Evolutionary conservation across 2,113 vertebrate genomes (phyloP), one percentile per base, ranked within the genome.

Genomic region (Willisornis vidua): DNA sequence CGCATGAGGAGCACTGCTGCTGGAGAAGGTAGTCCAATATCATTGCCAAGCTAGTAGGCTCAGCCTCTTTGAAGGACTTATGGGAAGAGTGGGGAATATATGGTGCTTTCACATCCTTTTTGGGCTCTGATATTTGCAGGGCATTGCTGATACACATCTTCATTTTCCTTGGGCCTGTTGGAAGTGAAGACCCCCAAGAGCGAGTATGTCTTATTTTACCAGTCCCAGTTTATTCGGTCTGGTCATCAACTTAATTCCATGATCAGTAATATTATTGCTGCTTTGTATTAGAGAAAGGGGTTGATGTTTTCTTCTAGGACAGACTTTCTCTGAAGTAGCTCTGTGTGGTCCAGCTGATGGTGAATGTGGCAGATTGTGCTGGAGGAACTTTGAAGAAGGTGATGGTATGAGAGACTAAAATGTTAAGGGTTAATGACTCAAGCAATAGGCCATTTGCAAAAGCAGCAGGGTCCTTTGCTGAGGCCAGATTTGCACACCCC

Each of bases 341-440:
- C 46, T 16, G 2, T 48, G 29, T 57, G 35, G n/a, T 79, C 14
- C 52, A 59, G 76, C 23, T 85, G 73, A 55, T 52, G 61, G 10
- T 46, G 12, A 0, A 0, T 17, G 12, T 10, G 29, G 19, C 35
- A 61, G 43, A 33, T 28, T 3, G 12, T 87, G 62, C 49, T 85
- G 35, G 67, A 90, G 55, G 55, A 85, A 41, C 31, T 82, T 66
- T 62, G 28, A 73, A 66, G 75, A 67, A 14, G 17, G 9, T 76
- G 43, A 19, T 62, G 37, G 52, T 61, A 48, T 62, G 71, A 41
- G 24, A 18, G 24, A 2, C 55, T 26, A 41, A 55, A 48, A 41
- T 23, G 62, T 26, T 46, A n/a, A 24, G 46, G 12, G 18, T 66
- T 59, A 52, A 74, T 48, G 29, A 26, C 48, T 76, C n/a, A 12